Percentiles rank a stretch among this genome's conserved stretches.
Conservation (phyloP, 1,140 invertebrate genomes). For the Olivierus martensii region DNA sequence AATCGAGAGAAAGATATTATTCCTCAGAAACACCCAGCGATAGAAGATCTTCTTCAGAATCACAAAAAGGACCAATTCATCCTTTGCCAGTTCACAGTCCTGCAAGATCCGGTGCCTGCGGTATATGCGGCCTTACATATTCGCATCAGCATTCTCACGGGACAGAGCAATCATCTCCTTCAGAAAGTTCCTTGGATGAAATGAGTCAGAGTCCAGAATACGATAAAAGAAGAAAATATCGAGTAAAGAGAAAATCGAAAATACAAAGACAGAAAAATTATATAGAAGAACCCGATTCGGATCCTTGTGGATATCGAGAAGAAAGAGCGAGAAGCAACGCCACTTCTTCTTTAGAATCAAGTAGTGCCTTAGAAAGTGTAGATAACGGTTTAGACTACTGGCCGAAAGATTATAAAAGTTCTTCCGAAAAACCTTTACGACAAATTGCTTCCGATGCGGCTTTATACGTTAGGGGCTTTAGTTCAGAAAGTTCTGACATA, state of each 20-base stretch:
- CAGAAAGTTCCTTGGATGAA: constrained; percentile 18
- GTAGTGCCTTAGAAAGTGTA: not conserved
- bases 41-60: not conserved
- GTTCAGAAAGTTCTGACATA: constrained; percentile 23
- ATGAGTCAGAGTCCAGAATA: not conserved
- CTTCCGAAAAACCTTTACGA: not conserved
- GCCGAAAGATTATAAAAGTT: not conserved
- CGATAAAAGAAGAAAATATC: not conserved
- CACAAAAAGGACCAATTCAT: not conserved
- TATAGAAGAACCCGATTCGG: constrained; percentile 6
- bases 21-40: not conserved
- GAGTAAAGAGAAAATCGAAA: constrained; percentile 1
- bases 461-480: constrained; percentile 14
- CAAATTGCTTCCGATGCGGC: constrained; percentile 11
- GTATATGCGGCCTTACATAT: not conserved
- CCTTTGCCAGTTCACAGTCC: not conserved
- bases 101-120: not conserved
- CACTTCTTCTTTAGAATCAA: not conserved
- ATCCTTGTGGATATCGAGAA: not conserved
- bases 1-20: not conserved
- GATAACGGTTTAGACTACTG: not conserved
- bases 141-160: not conserved
- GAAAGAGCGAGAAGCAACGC: not conserved
- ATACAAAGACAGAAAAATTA: constrained; percentile 5
- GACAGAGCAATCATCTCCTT: constrained; percentile 7